Conservation (phyloP, 1,140 invertebrate species). For the Lerema accius region DNA sequence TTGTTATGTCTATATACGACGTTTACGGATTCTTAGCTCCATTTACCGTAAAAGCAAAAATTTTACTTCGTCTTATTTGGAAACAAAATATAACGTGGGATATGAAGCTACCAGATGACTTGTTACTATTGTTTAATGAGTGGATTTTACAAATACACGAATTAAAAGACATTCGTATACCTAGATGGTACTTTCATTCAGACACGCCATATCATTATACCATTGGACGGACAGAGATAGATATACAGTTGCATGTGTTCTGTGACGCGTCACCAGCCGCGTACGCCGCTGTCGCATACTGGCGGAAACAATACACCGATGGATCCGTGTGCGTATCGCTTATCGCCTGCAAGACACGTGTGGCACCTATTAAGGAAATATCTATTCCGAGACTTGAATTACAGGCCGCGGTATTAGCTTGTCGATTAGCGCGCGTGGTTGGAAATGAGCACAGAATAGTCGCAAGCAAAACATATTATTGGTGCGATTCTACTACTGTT, state of each 20-base stretch:
- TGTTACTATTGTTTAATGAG: background rate
- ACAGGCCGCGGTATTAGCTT: constrained; percentile 20
- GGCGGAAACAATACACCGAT: background rate
- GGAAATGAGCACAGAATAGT: constrained; percentile 10
- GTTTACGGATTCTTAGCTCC: background rate
- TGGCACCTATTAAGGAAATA: constrained; percentile 6
- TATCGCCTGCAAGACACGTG: constrained; percentile 21
- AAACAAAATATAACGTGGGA: background rate
- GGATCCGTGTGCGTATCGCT: background rate
- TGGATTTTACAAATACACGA: background rate
- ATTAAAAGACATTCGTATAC: background rate
- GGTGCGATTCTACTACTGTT: constrained; percentile 15
- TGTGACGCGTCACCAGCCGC: background rate
- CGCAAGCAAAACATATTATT: background rate
- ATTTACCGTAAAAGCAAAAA: background rate
- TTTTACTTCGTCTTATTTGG: background rate
- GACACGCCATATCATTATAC: background rate
- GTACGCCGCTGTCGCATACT: background rate
- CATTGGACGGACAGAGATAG: background rate
- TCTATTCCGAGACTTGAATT: constrained; percentile 23
- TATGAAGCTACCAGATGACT: constrained; percentile 41
- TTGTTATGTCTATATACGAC: background rate
- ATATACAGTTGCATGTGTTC: background rate
- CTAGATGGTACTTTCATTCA: background rate
- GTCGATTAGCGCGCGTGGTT: constrained; percentile 23